Evolutionary conservation across 2,888 invertebrate species (phyloP).

Genomic region (Sphaerophoria rueppellii): DNA sequence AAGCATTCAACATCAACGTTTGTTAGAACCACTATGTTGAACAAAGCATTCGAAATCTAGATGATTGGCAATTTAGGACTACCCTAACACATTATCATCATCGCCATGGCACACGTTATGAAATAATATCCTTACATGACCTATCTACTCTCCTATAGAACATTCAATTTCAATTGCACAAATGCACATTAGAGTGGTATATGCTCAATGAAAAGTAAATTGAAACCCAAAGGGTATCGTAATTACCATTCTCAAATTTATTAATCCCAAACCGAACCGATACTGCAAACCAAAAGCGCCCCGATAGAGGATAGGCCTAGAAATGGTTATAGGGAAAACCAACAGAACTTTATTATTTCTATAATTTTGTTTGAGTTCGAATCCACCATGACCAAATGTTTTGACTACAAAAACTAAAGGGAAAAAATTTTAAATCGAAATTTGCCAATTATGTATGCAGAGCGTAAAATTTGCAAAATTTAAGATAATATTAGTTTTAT

Average conservation of each 20-base stretch:
- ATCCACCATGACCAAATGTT: conserved; percentile 39
- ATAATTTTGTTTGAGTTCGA: conserved; percentile 17
- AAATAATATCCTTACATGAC: background rate
- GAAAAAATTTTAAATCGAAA: conserved; percentile 25
- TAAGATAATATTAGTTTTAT: conserved; percentile 48
- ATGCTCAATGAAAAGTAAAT: conserved; percentile 26
- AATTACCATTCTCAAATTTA: conserved; percentile 56
- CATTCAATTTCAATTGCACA: background rate
- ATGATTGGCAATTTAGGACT: conserved; percentile 25
- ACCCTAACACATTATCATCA: conserved; percentile 2
- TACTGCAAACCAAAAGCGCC: conserved; percentile 4
- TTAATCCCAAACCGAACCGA: conserved; percentile 53
- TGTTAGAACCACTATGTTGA: conserved; percentile 11
- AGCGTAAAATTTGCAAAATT: conserved; percentile 56
- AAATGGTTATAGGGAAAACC: background rate
- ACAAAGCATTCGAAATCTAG: conserved; percentile 7
- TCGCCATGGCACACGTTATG: conserved; percentile 31
- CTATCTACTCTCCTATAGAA: background rate
- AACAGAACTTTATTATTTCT: conserved; percentile 6
- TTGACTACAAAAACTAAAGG: background rate
- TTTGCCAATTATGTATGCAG: conserved; percentile 53
- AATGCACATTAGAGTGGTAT: background rate
- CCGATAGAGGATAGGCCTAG: background rate
- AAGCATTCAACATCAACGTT: background rate
- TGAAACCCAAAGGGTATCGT: conserved; percentile 42